Conservation (phyloP, 2,888 invertebrate genomes). For the Drosophila setosimentum region DNA sequence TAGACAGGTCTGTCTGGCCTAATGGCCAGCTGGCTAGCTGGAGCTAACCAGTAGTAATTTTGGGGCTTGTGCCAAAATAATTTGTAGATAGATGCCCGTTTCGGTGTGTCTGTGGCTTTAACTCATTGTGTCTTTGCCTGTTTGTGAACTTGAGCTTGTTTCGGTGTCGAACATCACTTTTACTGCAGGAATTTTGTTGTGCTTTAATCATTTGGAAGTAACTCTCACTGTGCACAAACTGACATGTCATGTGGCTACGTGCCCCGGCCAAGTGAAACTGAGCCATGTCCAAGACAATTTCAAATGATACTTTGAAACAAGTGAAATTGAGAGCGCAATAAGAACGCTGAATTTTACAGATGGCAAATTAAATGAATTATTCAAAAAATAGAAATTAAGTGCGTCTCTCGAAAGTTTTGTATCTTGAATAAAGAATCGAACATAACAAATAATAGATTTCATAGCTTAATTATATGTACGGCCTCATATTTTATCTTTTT, state of each 20-base stretch:
- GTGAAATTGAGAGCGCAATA: conserved; percentile 52
- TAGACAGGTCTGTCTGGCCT: conserved; percentile 46
- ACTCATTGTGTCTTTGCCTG: conserved; percentile 1
- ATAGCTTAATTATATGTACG: background rate
- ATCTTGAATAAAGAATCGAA: background rate
- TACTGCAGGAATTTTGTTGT: conserved; percentile 67
- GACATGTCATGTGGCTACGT: conserved; percentile 64
- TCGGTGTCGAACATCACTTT: conserved; percentile 55
- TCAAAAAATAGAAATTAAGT: background rate
- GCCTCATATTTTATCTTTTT: too few relatives aligned
- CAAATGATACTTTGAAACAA: conserved; percentile 33
- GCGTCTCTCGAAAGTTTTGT: conserved; percentile 1
- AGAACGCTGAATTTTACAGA: conserved; percentile 12
- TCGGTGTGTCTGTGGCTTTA: background rate
- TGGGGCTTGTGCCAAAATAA: conserved; percentile 68
- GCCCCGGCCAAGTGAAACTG: conserved; percentile 63
- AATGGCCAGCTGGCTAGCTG: conserved; percentile 20
- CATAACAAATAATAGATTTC: background rate
- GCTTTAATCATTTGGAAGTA: conserved; percentile 34
- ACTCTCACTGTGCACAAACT: conserved; percentile 70
- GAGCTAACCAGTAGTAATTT: conserved; percentile 29
- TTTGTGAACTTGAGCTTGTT: conserved; percentile 52
- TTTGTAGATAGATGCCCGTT: conserved; percentile 55
- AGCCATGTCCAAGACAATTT: conserved; percentile 48
- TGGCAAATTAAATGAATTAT: background rate